These are phyloP conservation scores for Procambarus clarkii DNA, from an alignment of 1,140 invertebrate genomes.

Conservation along the genomic window DNA sequence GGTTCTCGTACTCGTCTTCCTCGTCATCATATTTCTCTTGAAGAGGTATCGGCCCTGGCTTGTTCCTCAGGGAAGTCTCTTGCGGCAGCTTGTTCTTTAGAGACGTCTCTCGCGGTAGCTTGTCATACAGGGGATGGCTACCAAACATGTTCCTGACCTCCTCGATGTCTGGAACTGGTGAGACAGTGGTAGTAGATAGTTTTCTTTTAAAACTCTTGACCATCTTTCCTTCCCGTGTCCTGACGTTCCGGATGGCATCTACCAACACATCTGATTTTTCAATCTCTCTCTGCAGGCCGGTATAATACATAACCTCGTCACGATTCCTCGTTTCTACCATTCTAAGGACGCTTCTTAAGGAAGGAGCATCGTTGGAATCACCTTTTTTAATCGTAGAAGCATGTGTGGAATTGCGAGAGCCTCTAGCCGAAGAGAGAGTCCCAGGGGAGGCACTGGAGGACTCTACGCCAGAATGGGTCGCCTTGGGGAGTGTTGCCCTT, in stretches of 20 bases:
- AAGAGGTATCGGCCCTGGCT: neutral
- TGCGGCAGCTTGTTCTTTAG: constrained; percentile 7
- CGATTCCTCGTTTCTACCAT: neutral
- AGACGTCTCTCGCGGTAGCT: neutral
- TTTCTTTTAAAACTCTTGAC: neutral
- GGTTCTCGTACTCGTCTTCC: constrained; percentile 47
- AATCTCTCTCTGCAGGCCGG: constrained; percentile 51
- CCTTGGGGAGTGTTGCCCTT: neutral
- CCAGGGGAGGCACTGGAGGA: neutral
- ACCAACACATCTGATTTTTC: constrained; percentile 39
- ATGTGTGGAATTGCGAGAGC: neutral
- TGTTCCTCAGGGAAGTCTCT: neutral
- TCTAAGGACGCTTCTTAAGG: neutral
- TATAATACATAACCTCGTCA: constrained; percentile 38
- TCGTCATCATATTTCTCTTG: constrained; percentile 30
- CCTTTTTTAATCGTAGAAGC: too few species aligned
- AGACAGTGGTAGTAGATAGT: constrained; percentile 10
- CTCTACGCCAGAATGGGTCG: too few species aligned
- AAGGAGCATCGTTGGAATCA: neutral
- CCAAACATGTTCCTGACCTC: constrained; percentile 32
- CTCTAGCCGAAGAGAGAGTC: neutral
- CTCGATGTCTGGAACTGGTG: constrained; percentile 11
- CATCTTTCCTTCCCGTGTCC: constrained; percentile 34
- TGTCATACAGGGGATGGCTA: constrained; percentile 37
- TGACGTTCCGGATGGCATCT: constrained; percentile 51